Evolutionary conservation across 2,113 vertebrate species (phyloP), one percentile per base, ranked within the genome.

Genomic region (Poeciliopsis prolifica): DNA sequence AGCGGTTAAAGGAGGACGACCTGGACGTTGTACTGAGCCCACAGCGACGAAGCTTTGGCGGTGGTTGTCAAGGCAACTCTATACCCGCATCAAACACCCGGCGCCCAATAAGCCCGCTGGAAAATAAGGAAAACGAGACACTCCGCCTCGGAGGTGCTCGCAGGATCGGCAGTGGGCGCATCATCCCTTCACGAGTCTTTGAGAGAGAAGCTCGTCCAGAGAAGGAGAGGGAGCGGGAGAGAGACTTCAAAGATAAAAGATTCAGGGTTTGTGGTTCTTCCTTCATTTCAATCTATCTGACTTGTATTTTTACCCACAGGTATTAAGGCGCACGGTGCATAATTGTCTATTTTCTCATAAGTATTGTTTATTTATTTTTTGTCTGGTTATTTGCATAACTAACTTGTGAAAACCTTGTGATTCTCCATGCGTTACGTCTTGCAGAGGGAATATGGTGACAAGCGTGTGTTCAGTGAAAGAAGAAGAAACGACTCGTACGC

Each of bases 401-500:
- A 58, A 3, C 10, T 58, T 5, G 51, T 58, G 51, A 58, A 0
- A 58, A 58, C 9, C 24, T 58, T 10, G 6, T 17, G 10, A 58
- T 58, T 58, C 24, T n/a, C 8, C 22, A 24, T 58, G 51, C 8
- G 0, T 54, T n/a, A 10, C 29, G 14, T 75, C 26, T 85, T 62
- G 82, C 89, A 99, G 97, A 96, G 98, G 85, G 98, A 99, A 68
- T 98, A 95, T 92, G 96, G 96, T 70, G 97, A 99, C 83, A 99
- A 99, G 82, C 95, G 97, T 76, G 91, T 98, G 74, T 99, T 98
- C 86, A 96, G 96, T 62, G 98, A 99, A 80, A 93, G 98, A 31
- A 96, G 97, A 90, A 96, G 97, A 87, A 98, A 98, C 74, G 98
- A 99, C 82, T 99, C 97, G 0, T 99, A 97, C 80, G 97, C 96